These are phyloP conservation scores for Phytoseiulus persimilis DNA, from an alignment of 2,888 invertebrate genomes.

Conservation along the genomic window DNA sequence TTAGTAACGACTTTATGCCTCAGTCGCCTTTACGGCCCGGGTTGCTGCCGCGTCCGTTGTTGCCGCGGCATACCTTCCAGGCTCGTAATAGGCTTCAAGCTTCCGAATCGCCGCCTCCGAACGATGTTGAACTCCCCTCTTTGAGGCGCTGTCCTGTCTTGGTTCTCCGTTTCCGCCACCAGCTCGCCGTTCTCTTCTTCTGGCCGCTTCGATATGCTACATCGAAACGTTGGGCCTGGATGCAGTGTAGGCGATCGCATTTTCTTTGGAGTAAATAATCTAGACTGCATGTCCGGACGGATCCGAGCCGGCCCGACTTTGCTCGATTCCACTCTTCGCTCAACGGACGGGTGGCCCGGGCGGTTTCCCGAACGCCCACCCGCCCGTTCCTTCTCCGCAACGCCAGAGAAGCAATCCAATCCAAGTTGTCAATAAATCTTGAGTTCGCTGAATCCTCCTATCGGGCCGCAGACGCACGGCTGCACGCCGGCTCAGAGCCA, in stretches of 20 bases:
- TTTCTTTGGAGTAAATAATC: too few species aligned
- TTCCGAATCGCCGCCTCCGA: neutral
- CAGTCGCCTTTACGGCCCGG: neutral
- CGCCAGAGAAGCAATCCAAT: neutral
- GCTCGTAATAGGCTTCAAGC: neutral
- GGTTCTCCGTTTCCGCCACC: too few species aligned
- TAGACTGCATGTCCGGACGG: too few species aligned
- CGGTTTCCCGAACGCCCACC: too few species aligned
- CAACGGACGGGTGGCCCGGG: too few species aligned
- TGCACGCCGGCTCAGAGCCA: neutral
- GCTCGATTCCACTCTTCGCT: too few species aligned
- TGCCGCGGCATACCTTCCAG: neutral
- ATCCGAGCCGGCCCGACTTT: too few species aligned
- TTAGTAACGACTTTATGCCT: neutral
- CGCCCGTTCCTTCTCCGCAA: neutral
- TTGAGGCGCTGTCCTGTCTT: too few species aligned
- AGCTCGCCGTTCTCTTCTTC: too few species aligned
- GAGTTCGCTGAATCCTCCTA: neutral
- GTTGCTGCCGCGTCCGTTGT: neutral
- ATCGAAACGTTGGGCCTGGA: too few species aligned
- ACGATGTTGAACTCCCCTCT: neutral
- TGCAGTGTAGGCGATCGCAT: too few species aligned
- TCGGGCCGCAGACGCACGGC: neutral
- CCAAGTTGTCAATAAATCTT: neutral
- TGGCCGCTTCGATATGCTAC: too few species aligned